Base-by-base conservation (phyloP, 1,140 invertebrate species). In the Teleopsis dalmanni region DNA sequence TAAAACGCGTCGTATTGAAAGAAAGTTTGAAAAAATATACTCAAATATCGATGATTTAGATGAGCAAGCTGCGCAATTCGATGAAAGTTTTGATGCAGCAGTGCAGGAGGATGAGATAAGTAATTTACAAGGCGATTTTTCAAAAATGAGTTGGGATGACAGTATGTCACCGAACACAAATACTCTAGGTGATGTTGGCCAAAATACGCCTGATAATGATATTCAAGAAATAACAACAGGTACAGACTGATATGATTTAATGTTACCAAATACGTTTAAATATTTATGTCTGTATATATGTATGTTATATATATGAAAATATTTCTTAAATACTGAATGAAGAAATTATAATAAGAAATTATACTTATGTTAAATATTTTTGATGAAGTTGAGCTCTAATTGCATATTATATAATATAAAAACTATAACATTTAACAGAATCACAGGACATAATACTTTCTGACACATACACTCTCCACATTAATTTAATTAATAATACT, bases 21-120 rank as follows among this genome's bases (percentile, higher is more conserved):
- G 73, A 42, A 75, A 76, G 60, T 80, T 80, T 59, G 76, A 78
- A 62, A 68, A 77, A 55, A 73, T 80, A 69, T 75, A 77, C 49
- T 75, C 75, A 10, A 56, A 66, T 36, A 14, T 51, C 13, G 47
- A 42, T 4, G 51, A 57, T 42, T 33, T 63, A 45, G 64, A 75
- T 43, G 62, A 62, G 35, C 51, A 55, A 26, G 52, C 50, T 1
- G 38, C 27, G 6, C 31, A 42, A 16, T 70, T 70, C 27, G 64
- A 70, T 52, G 58, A 63, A 41, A 50, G 57, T 21, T 67, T 68
- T 23, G 62, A 65, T 44, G 41, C 54, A 42, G 27, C 59, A 11
- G 56, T 70, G 7, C 59, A 57, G 11, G 65, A 68, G 42, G 67
- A 70, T 34, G 67, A 70, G 47, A 56, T 70, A 25, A 68, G 62